A percentile compares a stretch with the other conserved stretches of the same genome.
These are phyloP conservation scores for Creontiades dilutus DNA, from an alignment of 2,888 invertebrate species.

Conservation along the genomic window DNA sequence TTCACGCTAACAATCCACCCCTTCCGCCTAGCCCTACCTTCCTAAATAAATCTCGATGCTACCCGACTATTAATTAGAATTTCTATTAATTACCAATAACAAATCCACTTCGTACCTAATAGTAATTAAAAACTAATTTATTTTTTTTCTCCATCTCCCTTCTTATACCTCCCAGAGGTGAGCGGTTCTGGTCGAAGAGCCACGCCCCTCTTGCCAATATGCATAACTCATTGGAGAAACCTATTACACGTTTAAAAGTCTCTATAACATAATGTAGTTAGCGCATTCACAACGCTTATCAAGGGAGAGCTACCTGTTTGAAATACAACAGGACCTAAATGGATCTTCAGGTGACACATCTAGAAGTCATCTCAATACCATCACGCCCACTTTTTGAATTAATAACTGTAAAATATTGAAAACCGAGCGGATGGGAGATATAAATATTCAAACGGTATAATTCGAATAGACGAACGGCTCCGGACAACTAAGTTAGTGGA, in stretches of 20 bases:
- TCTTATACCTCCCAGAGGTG: slow-evolving; percentile 44
- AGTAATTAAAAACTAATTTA: slow-evolving; percentile 73
- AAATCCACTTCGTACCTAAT: slow-evolving; percentile 72
- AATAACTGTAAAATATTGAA: slow-evolving; percentile 65
- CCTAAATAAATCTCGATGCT: slow-evolving; percentile 65
- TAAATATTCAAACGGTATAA: slow-evolving; percentile 63
- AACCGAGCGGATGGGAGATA: slow-evolving; percentile 44
- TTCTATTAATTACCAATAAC: slow-evolving; percentile 71
- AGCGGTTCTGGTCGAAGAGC: background rate
- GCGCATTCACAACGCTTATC: slow-evolving; percentile 61
- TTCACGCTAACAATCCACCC: slow-evolving; percentile 53
- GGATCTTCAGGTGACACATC: slow-evolving; percentile 61
- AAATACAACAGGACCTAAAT: slow-evolving; percentile 58
- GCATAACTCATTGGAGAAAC: slow-evolving; percentile 66
- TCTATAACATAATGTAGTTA: slow-evolving; percentile 67
- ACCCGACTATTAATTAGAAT: slow-evolving; percentile 71
- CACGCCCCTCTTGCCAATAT: slow-evolving; percentile 68
- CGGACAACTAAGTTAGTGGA: slow-evolving; percentile 65
- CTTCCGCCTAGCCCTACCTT: slow-evolving; percentile 22
- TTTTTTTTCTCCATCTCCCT: slow-evolving; percentile 62
- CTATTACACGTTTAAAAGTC: slow-evolving; percentile 67
- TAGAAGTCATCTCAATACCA: slow-evolving; percentile 50
- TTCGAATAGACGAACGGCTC: slow-evolving; percentile 11
- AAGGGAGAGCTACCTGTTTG: slow-evolving; percentile 11
- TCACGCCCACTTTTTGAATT: slow-evolving; percentile 56